Conservation (phyloP, 2,797 vertebrate genomes). For the Buceros bicornis region DNA sequence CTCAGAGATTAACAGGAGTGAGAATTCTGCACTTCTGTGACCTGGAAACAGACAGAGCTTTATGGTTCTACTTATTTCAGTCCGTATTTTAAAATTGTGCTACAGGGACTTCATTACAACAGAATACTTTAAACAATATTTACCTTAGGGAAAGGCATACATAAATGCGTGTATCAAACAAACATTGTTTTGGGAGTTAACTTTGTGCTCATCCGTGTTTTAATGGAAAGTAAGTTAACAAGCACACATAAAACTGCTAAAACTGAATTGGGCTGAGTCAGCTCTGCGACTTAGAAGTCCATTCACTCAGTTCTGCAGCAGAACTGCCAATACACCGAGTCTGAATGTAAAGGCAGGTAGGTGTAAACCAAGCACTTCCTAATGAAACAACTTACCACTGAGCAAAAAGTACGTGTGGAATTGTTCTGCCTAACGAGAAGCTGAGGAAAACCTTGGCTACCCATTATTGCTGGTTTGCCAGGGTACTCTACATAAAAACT, state of each 20-base stretch:
- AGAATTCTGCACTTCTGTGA: constrained; percentile 17
- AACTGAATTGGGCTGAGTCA: background rate
- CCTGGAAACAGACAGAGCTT: constrained; percentile 3
- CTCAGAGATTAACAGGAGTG: background rate
- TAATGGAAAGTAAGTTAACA: background rate
- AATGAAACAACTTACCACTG: background rate
- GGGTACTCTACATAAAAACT: too few species aligned
- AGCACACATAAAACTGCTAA: background rate
- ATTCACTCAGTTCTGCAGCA: background rate
- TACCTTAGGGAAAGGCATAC: background rate
- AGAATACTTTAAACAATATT: background rate
- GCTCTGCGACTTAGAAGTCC: background rate
- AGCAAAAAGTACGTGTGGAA: background rate
- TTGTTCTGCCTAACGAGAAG: background rate
- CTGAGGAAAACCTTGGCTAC: background rate
- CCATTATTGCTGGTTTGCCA: background rate
- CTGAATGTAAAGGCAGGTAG: background rate
- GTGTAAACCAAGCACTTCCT: background rate
- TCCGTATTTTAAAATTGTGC: background rate
- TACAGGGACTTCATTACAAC: constrained; percentile 27
- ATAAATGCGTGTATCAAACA: background rate
- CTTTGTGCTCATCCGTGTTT: background rate
- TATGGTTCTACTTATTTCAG: background rate
- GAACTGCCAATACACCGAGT: background rate
- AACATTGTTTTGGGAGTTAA: background rate